Evolutionary conservation across 2,797 vertebrate genomes (phyloP).

Genomic region (Arremon brunneinucha): DNA sequence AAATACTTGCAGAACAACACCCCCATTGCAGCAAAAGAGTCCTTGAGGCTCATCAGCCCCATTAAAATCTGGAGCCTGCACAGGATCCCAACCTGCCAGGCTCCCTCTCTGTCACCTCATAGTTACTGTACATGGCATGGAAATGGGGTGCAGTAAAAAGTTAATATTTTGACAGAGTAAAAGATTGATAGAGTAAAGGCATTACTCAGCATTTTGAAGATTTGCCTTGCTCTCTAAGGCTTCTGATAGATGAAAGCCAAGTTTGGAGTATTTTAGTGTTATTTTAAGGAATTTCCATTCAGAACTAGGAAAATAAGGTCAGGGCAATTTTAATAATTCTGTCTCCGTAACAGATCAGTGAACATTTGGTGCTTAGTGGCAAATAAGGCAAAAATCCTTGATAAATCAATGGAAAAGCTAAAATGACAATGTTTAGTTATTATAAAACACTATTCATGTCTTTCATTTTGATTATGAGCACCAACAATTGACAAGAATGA

Average conservation of each 20-base stretch:
- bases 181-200: background rate
- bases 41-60: background rate
- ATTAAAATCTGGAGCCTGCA: background rate
- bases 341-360: background rate
- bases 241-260: background rate
- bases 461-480: background rate
- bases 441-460: background rate
- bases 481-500: background rate
- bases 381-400: background rate
- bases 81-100: background rate
- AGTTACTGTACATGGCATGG: background rate
- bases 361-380: background rate
- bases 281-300: background rate
- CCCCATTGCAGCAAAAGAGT: background rate
- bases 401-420: background rate
- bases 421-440: background rate
- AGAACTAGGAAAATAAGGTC: background rate
- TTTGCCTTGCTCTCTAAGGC: background rate
- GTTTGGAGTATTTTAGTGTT: background rate
- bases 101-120: background rate
- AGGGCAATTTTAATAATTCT: background rate
- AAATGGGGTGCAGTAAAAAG: background rate
- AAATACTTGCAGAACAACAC: background rate
- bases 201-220: conserved; percentile 5
- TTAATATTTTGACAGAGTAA: background rate